Base-by-base conservation (phyloP, 2,113 vertebrate species). In the Calonectris borealis region DNA sequence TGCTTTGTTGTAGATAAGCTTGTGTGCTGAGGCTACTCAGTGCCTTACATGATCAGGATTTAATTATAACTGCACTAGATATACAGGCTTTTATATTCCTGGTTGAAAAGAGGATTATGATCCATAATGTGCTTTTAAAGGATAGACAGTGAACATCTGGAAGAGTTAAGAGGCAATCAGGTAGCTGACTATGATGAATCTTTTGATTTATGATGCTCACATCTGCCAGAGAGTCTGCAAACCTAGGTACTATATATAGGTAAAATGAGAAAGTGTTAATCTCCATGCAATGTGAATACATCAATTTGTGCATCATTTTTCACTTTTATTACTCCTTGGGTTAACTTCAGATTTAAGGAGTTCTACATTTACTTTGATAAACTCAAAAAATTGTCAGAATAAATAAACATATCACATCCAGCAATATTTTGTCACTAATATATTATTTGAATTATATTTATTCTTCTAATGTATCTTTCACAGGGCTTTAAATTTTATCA, bases 401-500 rank as follows among this genome's bases (percentile, higher is more conserved):
- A 97, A 98, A 97, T 96, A 97, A 95, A 95, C 54, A 61, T 62
- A 95, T 71, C 76, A 75, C 44, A 94, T 90, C n/a, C 75, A 61
- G 72, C 40, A 66, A 92, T 93, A 95, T 89, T 97, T 96, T 88
- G 42, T 83, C 91, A 77, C 29, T 80, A 95, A 97, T 94, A 93
- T 83, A 80, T 96, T 97, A 92, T 89, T 86, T 95, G 64, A 86
- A 72, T 91, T 82, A 83, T 92, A 89, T 96, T 97, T 96, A 97
- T 96, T 69, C 81, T 95, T 97, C 86, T 88, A 97, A 97, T 97
- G 83, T 92, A 96, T 96, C 84, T 97, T 97, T 93, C 88, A 96
- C 46, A 48, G 51, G 66, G 83, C 60, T 96, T 98, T 98, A 98
- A 97, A 98, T 98, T 97, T 97, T 97, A 92, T 96, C 96, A 86